Conservation (phyloP, 2,888 invertebrate species). For the Latrodectus elegans region DNA sequence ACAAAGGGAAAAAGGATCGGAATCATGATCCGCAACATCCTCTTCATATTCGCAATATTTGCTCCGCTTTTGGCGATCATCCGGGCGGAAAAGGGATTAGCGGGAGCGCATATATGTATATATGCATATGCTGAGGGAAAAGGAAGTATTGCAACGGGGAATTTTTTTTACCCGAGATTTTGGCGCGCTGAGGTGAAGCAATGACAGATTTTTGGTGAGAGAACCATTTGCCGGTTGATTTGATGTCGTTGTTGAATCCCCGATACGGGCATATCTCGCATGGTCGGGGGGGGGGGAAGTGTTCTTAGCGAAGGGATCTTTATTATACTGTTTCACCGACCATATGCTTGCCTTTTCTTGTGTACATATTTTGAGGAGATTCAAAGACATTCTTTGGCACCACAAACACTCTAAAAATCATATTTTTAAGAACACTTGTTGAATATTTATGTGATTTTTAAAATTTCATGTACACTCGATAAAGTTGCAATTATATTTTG, state of each 20-base stretch:
- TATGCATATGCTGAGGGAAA: constrained; percentile 17
- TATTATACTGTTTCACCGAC: constrained; percentile 7
- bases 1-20: constrained; percentile 39
- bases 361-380: not conserved
- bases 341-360: not conserved
- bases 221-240: constrained; percentile 63
- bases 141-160: not conserved
- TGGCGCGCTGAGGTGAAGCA: constrained; percentile 29
- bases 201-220: constrained; percentile 47
- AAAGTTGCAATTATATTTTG: too few relatives aligned
- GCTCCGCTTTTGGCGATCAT: constrained; percentile 47
- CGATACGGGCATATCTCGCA: constrained; percentile 24
- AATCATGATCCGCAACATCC: constrained; percentile 65
- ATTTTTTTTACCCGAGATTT: constrained; percentile 3
- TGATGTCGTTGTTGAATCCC: constrained; percentile 35
- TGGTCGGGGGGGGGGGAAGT: constrained; percentile 14
- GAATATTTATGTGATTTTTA: too few relatives aligned
- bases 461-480: too few relatives aligned
- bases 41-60: constrained; percentile 69
- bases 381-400: too few relatives aligned
- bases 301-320: constrained; percentile 1
- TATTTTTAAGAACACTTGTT: too few relatives aligned
- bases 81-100: constrained; percentile 61
- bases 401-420: too few relatives aligned
- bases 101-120: constrained; percentile 24